These are phyloP conservation scores for Rhabdophis nuchalis DNA, from an alignment of 2,797 vertebrate genomes.

Conservation along the genomic window DNA sequence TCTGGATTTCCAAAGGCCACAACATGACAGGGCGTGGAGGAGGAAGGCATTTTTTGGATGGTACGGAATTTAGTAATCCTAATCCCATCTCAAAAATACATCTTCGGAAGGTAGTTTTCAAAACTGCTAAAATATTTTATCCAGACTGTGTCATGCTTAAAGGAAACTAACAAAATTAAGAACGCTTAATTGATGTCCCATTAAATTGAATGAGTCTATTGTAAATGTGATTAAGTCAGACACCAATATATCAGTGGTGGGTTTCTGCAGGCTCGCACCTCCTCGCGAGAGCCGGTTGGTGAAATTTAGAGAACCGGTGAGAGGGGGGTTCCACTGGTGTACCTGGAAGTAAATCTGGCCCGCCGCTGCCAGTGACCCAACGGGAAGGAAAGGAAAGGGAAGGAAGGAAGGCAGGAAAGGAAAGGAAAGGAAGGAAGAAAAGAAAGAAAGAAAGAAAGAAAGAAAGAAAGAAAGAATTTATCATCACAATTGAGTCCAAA, in stretches of 20 bases:
- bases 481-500: no score
- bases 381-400: no score
- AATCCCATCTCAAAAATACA: background rate
- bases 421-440: no score
- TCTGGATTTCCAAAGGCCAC: conserved; percentile 48
- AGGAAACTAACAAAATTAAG: background rate
- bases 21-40: background rate
- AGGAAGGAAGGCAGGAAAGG: no score
- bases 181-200: background rate
- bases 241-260: background rate
- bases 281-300: no score
- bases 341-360: no score
- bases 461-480: no score
- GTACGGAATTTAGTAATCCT: background rate
- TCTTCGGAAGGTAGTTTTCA: conserved; percentile 30
- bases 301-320: no score
- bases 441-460: no score
- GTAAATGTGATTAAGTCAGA: background rate
- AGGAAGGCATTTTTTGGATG: background rate
- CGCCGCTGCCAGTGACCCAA: no score
- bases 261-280: no score
- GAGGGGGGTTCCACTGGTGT: no score
- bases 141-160: background rate
- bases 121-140: background rate
- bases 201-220: background rate